These are phyloP conservation scores for Gorsachius magnificus DNA, from an alignment of 2,797 vertebrate genomes.

Conservation along the genomic window DNA sequence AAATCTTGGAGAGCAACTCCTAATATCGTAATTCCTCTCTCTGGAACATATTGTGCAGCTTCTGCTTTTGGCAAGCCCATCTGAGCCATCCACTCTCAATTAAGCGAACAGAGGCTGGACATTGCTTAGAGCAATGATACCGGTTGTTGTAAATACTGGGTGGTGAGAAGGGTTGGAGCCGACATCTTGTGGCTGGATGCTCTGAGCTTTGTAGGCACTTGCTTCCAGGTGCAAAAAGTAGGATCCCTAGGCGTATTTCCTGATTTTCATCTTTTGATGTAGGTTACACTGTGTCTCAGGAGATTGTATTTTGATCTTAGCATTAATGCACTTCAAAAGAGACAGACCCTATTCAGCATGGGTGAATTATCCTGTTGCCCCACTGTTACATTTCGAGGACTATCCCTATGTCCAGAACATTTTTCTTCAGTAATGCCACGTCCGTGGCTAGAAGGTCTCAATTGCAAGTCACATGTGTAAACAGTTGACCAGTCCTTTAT, in stretches of 20 bases:
- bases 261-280: neutral
- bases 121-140: neutral
- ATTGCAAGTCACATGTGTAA: neutral
- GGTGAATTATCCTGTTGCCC: neutral
- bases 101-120: neutral
- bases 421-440: constrained; percentile 1
- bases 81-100: accelerated
- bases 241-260: neutral
- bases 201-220: neutral
- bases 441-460: neutral
- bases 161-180: neutral
- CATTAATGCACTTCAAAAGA: neutral
- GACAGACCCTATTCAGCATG: neutral
- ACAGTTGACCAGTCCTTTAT: constrained; percentile 24
- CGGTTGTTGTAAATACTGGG: neutral
- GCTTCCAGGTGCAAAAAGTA: neutral
- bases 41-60: neutral
- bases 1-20: neutral
- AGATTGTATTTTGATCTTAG: neutral
- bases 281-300: neutral
- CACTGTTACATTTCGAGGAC: neutral
- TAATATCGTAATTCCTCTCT: neutral
- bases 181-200: neutral
- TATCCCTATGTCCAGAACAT: neutral
- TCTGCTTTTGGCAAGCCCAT: neutral